These are phyloP conservation scores for Acanthurus leucopareius DNA, from an alignment of 2,797 vertebrate species.

Conservation along the genomic window DNA sequence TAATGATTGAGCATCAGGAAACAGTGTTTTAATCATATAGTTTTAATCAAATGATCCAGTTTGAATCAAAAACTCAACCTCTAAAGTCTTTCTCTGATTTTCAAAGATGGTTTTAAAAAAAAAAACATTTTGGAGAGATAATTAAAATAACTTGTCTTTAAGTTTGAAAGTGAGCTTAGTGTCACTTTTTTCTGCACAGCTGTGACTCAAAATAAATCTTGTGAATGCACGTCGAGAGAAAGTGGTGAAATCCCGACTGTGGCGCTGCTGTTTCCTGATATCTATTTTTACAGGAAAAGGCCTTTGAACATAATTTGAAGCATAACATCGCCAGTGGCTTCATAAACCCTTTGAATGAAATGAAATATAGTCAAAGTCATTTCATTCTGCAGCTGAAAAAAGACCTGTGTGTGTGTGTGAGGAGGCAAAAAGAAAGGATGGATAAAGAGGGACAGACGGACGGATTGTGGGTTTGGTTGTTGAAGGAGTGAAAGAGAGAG, in stretches of 20 bases:
- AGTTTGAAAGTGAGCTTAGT: not conserved
- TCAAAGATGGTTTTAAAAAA: no score
- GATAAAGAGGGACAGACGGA: constrained; percentile 35
- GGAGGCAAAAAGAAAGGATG: not conserved
- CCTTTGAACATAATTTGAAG: constrained; percentile 31
- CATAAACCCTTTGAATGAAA: constrained; percentile 37
- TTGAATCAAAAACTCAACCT: no score
- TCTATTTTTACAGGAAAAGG: constrained; percentile 32
- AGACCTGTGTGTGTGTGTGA: not conserved
- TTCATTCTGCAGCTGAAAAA: constrained; percentile 48
- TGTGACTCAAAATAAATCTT: not conserved
- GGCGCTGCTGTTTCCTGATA: constrained; percentile 20
- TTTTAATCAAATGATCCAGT: no score
- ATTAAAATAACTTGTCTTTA: not conserved
- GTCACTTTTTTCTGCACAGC: not conserved
- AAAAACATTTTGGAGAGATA: no score
- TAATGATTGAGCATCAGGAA: no score
- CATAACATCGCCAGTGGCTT: constrained; percentile 31
- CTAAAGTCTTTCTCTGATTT: no score
- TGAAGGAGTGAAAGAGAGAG: constrained; percentile 23
- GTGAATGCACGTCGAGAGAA: not conserved
- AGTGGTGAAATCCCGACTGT: constrained; percentile 4
- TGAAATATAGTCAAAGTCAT: constrained; percentile 37
- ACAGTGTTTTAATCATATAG: no score
- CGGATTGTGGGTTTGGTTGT: constrained; percentile 23